Percentiles rank a stretch among this genome's conserved stretches.
Conservation (phyloP, 2,113 vertebrate species). For the Gopherus flavomarginatus region DNA sequence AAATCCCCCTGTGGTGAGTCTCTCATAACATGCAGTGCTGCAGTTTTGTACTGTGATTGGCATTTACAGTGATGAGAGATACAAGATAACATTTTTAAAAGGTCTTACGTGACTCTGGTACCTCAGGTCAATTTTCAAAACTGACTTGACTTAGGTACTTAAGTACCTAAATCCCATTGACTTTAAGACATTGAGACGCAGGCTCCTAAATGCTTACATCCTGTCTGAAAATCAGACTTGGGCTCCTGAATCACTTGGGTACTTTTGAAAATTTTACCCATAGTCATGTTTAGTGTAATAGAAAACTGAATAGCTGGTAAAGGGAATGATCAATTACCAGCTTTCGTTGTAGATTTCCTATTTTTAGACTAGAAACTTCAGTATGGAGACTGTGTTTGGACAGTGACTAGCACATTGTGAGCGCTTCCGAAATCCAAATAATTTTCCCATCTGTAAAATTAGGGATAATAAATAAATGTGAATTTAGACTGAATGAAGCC, state of each 20-base stretch:
- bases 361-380: background rate
- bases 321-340: background rate
- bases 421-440: background rate
- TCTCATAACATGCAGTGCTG: rapidly evolving
- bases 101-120: background rate
- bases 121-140: background rate
- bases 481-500: background rate
- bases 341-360: background rate
- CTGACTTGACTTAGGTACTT: background rate
- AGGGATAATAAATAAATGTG: background rate
- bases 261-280: background rate
- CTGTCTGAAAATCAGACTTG: background rate
- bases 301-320: rapidly evolving
- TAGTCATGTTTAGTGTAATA: background rate
- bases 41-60: background rate
- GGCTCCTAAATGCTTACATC: background rate
- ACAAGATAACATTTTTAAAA: background rate
- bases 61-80: background rate
- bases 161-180: background rate
- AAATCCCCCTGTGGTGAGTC: background rate
- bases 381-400: background rate
- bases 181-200: background rate
- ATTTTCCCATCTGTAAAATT: background rate
- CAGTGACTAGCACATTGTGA: background rate
- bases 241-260: background rate